These are phyloP conservation scores for Cheilosia soror DNA, from an alignment of 2,888 invertebrate genomes.

Conservation along the genomic window DNA sequence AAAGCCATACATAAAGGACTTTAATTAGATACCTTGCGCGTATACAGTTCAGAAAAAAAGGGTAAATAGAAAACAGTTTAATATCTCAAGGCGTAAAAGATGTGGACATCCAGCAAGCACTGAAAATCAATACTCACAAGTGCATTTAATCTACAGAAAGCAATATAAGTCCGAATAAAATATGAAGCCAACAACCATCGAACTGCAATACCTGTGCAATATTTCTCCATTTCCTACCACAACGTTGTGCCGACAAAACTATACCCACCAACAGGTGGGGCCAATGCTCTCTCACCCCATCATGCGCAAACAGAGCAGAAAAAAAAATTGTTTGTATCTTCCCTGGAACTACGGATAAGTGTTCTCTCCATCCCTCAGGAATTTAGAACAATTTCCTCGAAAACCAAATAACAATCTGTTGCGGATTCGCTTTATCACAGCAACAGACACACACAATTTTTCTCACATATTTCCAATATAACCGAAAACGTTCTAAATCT, in stretches of 20 bases:
- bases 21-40: not conserved
- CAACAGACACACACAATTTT: not conserved
- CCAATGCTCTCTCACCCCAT: conserved; percentile 51
- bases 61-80: not conserved
- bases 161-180: conserved; percentile 9
- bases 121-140: not conserved
- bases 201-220: conserved; percentile 2
- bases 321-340: not conserved
- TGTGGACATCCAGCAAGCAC: no score
- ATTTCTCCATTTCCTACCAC: conserved; percentile 49
- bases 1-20: not conserved
- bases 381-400: not conserved
- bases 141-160: not conserved
- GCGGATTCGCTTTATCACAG: conserved; percentile 32
- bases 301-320: conserved; percentile 3
- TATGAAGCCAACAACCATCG: not conserved
- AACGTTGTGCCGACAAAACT: conserved; percentile 42
- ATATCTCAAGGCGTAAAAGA: not conserved
- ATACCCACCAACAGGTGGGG: conserved; percentile 68
- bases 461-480: conserved; percentile 14
- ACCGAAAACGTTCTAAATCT: conserved; percentile 7
- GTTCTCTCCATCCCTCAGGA: conserved; percentile 11
- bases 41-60: not conserved
- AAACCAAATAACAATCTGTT: conserved; percentile 54
- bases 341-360: not conserved